Percentiles rank a stretch among this genome's conserved stretches.
These are phyloP conservation scores for Gadus chalcogrammus DNA, from an alignment of 2,113 vertebrate species.

Conservation along the genomic window DNA sequence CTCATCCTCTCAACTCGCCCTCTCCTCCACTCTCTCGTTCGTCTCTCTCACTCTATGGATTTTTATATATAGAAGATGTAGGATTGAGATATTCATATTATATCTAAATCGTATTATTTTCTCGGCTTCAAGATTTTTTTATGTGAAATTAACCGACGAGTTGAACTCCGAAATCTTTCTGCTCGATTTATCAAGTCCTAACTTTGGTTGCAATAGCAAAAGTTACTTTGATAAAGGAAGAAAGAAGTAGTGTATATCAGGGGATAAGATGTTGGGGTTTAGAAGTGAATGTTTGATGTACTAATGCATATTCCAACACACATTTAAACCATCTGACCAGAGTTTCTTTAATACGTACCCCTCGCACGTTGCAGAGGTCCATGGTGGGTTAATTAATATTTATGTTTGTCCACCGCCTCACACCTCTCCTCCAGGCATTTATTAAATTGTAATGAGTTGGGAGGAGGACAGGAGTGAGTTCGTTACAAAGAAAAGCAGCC, in stretches of 20 bases:
- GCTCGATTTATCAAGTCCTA: too few species aligned
- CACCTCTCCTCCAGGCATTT: conserved; percentile 77
- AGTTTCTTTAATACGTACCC: conserved; percentile 57
- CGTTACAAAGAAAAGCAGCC: conserved; percentile 33
- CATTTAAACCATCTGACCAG: conserved; percentile 67
- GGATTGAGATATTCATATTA: too few species aligned
- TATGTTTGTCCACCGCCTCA: conserved; percentile 78
- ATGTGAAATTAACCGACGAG: too few species aligned
- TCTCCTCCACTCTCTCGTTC: too few species aligned
- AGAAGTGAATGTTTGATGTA: conserved; percentile 69
- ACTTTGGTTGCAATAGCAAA: conserved; percentile 18
- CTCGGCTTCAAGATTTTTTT: too few species aligned
- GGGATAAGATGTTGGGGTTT: conserved; percentile 53
- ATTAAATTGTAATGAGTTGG: conserved; percentile 76
- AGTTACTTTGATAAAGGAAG: conserved; percentile 37
- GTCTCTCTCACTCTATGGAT: too few species aligned
- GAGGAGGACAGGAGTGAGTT: conserved; percentile 53
- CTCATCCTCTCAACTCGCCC: too few species aligned
- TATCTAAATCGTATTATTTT: too few species aligned
- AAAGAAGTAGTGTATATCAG: conserved; percentile 46
- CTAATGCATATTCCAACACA: conserved; percentile 64
- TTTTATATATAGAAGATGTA: too few species aligned
- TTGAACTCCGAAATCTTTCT: too few species aligned
- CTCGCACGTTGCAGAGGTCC: conserved; percentile 59
- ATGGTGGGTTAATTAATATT: conserved; percentile 79